Percentiles rank a stretch among this genome's conserved stretches.
Conservation (phyloP, 2,797 vertebrate genomes). For the Knipowitschia caucasica region DNA sequence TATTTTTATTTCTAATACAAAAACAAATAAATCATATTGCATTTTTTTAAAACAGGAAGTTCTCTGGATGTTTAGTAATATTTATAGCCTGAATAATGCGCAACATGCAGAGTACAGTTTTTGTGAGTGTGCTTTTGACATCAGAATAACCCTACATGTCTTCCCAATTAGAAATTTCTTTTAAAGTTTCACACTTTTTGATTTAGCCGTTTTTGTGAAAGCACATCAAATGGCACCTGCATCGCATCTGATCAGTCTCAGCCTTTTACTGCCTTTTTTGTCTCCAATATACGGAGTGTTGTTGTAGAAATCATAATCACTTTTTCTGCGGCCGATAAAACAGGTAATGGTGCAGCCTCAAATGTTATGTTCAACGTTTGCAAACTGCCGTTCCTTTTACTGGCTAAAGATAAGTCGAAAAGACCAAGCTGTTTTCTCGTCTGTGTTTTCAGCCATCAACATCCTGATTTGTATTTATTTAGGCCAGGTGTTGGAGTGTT, state of each 20-base stretch:
- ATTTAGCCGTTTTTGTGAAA: neutral
- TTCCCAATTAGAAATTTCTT: too few species aligned
- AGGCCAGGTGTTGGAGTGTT: neutral
- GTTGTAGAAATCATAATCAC: slow-evolving; percentile 1
- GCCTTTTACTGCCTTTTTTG: neutral
- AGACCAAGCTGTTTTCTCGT: neutral
- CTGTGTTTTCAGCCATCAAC: slow-evolving; percentile 2
- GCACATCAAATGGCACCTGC: neutral
- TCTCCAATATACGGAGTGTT: neutral
- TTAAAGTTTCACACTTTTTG: too few species aligned
- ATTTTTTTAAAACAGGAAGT: too few species aligned
- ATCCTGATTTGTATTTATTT: neutral
- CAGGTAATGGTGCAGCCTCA: slow-evolving; percentile 2
- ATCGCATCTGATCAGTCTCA: neutral
- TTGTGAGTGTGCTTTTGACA: too few species aligned
- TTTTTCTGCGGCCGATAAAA: neutral
- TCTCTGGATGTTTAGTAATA: too few species aligned
- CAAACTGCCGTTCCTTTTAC: slow-evolving; percentile 1
- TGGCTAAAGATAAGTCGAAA: neutral
- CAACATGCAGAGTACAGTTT: too few species aligned
- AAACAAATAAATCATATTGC: too few species aligned
- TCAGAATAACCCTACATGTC: too few species aligned
- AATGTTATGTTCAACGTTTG: slow-evolving; percentile 1
- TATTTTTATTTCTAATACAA: too few species aligned
- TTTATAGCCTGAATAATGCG: too few species aligned